A percentile compares a stretch with the other conserved stretches of the same genome.
These are phyloP conservation scores for Xyliphius kryptos DNA, from an alignment of 2,113 vertebrate species.

Conservation along the genomic window DNA sequence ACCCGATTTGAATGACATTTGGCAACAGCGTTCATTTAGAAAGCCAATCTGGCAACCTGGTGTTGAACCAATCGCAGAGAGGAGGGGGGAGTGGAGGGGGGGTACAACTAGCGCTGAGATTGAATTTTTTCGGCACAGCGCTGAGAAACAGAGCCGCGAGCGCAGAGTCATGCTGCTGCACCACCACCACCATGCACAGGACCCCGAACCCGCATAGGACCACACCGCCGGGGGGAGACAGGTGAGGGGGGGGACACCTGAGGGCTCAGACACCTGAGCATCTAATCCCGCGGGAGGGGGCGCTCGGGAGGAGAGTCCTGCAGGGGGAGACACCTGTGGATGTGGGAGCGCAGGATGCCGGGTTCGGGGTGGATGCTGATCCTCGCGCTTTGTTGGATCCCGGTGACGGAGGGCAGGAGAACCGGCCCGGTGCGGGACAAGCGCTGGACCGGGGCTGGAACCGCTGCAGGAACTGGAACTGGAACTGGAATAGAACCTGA, in stretches of 20 bases:
- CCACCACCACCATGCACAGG: not conserved
- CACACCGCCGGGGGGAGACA: not conserved
- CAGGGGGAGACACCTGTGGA: slow-evolving; percentile 51
- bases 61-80: slow-evolving; percentile 1
- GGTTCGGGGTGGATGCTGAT: slow-evolving; percentile 66
- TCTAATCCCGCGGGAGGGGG: too few relatives aligned
- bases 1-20: too few relatives aligned
- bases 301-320: too few relatives aligned
- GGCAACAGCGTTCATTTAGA: too few relatives aligned
- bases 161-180: not conserved
- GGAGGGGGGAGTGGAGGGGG: slow-evolving; percentile 4
- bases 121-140: not conserved
- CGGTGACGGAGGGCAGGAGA: slow-evolving; percentile 70
- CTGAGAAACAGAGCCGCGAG: not conserved
- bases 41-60: slow-evolving; percentile 12
- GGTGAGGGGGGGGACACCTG: not conserved
- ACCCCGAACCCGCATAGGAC: too few relatives aligned
- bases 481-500: slow-evolving; percentile 62
- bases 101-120: slow-evolving; percentile 28
- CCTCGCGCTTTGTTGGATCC: slow-evolving; percentile 69
- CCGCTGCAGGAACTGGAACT: slow-evolving; percentile 64
- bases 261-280: too few relatives aligned
- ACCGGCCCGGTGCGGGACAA: slow-evolving; percentile 63
- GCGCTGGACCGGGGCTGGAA: slow-evolving; percentile 70
- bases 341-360: slow-evolving; percentile 66